phyloP scores from a whole-genome alignment of 2,113 vertebrate species.

The Benitochromis conjunctus region DNA sequence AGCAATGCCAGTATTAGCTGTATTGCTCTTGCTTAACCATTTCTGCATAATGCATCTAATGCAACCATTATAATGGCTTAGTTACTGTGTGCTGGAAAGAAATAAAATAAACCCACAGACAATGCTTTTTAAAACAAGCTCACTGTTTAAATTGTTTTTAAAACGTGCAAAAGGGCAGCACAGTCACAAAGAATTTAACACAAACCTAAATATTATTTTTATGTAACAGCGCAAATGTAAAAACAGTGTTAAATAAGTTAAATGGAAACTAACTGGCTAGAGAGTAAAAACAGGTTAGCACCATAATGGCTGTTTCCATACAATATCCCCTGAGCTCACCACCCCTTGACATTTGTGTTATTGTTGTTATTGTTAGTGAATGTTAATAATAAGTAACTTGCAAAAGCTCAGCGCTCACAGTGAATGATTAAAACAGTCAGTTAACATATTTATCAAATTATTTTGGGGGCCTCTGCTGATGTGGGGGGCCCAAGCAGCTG shows the following conservation, averaged over 20 bases:
- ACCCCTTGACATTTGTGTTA: background rate
- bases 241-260: background rate
- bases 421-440: background rate
- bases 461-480: background rate
- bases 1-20: background rate
- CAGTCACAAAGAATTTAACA: background rate
- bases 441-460: background rate
- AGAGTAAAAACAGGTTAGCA: fast-evolving
- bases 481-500: background rate
- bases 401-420: background rate
- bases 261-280: background rate
- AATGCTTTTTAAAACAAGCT: background rate
- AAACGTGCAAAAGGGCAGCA: background rate
- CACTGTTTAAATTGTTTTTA: background rate
- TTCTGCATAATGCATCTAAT: background rate
- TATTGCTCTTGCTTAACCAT: fast-evolving
- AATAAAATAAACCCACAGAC: background rate
- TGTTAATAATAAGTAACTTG: background rate
- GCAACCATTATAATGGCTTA: background rate
- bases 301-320: background rate
- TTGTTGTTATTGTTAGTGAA: background rate
- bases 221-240: background rate
- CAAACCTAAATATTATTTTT: background rate
- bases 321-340: background rate
- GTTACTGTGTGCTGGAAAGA: background rate